These are phyloP conservation scores for Nasua narica DNA, from an alignment of 2,797 vertebrate species.

Conservation along the genomic window DNA sequence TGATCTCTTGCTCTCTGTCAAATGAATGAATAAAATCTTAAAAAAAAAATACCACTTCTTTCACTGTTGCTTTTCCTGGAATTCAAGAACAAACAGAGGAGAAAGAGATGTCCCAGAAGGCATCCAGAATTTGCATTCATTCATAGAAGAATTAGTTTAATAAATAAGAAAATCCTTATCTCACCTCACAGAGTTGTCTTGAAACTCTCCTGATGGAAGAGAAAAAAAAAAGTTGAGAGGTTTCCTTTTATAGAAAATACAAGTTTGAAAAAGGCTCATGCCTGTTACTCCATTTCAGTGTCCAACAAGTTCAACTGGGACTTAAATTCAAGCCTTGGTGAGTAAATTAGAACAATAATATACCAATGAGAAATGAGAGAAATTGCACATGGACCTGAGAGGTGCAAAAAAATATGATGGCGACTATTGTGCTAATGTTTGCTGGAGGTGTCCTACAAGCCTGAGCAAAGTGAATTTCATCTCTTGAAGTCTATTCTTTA, in stretches of 20 bases:
- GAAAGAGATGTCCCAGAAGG: not conserved
- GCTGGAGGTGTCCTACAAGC: conserved; percentile 42
- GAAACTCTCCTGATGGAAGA: not conserved
- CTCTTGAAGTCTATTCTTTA: conserved; percentile 61
- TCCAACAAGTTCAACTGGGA: not conserved
- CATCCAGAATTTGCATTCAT: not conserved
- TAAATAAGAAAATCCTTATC: conserved; percentile 36
- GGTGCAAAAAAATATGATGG: not conserved
- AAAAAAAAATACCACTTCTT: not conserved
- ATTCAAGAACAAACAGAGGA: not conserved
- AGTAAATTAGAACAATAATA: conserved; percentile 34
- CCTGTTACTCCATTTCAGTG: not conserved
- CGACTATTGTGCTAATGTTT: conserved; percentile 59
- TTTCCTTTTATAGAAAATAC: conserved; percentile 12
- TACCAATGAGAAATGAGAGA: conserved; percentile 26
- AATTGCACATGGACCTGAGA: not conserved
- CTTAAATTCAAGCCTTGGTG: not conserved
- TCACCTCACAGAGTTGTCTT: not conserved
- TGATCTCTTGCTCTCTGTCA: too few relatives aligned
- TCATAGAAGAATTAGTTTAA: conserved; percentile 32
- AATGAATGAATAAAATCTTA: too few relatives aligned
- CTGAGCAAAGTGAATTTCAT: conserved; percentile 55
- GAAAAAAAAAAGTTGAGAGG: not conserved
- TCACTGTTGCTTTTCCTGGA: not conserved
- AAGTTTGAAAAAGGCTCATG: not conserved